Evolutionary conservation across 2,113 vertebrate species (phyloP), one percentile per base, ranked within the genome.

Genomic region (Nycticryphes semicollaris): DNA sequence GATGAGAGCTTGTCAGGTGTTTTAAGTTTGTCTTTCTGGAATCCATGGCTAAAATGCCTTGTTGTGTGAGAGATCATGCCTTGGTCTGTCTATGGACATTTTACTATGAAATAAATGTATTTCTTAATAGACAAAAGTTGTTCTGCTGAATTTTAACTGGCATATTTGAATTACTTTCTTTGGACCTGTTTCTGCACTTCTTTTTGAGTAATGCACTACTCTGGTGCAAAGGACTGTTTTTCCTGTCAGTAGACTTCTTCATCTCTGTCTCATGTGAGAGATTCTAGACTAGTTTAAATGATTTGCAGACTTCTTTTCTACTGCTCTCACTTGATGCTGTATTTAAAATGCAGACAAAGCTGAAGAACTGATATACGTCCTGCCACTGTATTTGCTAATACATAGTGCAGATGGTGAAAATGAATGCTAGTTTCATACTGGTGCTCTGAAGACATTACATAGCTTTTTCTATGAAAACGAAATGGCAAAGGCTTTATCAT

Each of bases 341-440:
- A 18, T 69, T 77, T 93, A 45, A 84, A 83, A 72, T 14, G n/a
- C 50, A 67, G 10, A 54, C 1, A 1, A 60, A 83, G 28, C 30
- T 56, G 67, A 48, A 48, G 48, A 73, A 62, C 14, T 39, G 7
- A 21, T 66, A 5, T 6, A 16, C 6, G 6, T 33, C 30, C 31
- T 69, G 1, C 35, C 4, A 1, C 62, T 0, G 0, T 35, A 3
- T 57, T 75, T 92, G 12, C 11, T 79, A 12, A 28, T 72, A 47
- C 1, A 3, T 33, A 30, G 28, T 33, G 12, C 33, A 41, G 48
- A 57, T 3, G 4, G 31, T 72, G 30, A 27, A 82, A 59, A 67
- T 20, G 47, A 39, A 18, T 72, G 33, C 60, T 56, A 0, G 75
- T 94, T 75, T 72, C n/a, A 6, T 70, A 3, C 22, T 51, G 60